phyloP scores from a whole-genome alignment of 2,888 invertebrate genomes.

The Notodonta dromedarius region DNA sequence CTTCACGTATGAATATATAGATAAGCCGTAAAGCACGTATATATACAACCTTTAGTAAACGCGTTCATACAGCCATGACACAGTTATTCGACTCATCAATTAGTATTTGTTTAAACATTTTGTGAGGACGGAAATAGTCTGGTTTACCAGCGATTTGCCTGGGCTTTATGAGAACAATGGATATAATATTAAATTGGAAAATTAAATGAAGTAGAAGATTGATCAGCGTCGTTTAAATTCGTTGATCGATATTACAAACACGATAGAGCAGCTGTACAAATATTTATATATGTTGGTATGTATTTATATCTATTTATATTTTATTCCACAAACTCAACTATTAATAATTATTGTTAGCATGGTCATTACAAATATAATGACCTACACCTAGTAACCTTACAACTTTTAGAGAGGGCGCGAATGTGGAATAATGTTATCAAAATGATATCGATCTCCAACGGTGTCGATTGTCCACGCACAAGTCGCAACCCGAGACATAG shows the following conservation, averaged over 20 bases:
- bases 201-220: not conserved
- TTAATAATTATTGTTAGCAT: too few relatives aligned
- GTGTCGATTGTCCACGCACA: conserved; percentile 9
- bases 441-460: conserved; percentile 9
- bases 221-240: too few relatives aligned
- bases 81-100: not conserved
- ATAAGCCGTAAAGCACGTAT: conserved; percentile 5
- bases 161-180: not conserved
- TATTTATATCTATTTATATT: too few relatives aligned
- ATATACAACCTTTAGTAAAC: not conserved
- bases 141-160: not conserved
- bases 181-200: not conserved
- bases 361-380: too few relatives aligned
- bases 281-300: too few relatives aligned
- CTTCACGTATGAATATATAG: too few relatives aligned
- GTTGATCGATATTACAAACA: too few relatives aligned
- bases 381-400: too few relatives aligned
- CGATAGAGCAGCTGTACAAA: too few relatives aligned
- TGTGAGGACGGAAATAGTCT: not conserved
- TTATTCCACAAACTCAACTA: too few relatives aligned
- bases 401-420: too few relatives aligned
- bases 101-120: not conserved
- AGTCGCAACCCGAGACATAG: conserved; percentile 33
- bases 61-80: conserved; percentile 2
- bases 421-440: not conserved